Evolutionary conservation across 2,113 vertebrate genomes (phyloP).

Genomic region (Psophia crepitans): DNA sequence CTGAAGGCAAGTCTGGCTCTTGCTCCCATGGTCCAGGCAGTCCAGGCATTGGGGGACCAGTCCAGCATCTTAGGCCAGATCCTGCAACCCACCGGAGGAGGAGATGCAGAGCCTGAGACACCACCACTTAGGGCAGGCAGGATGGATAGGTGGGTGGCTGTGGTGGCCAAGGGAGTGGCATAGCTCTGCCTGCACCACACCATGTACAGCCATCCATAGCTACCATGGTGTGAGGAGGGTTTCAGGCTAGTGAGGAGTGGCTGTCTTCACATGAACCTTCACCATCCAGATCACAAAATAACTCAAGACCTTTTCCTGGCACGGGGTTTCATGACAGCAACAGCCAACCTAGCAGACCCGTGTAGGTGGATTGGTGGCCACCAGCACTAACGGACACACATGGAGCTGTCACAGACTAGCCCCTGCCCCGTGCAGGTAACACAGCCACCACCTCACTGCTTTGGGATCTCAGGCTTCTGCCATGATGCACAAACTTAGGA

Average conservation of each 20-base stretch:
- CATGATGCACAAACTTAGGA: neutral
- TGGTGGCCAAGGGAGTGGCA: neutral
- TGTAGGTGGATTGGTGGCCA: neutral
- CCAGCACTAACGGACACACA: neutral
- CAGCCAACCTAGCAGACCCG: neutral
- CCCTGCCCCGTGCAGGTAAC: neutral
- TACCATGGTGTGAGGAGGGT: neutral
- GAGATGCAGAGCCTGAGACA: neutral
- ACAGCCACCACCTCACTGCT: neutral
- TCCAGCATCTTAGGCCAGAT: neutral
- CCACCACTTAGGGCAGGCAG: neutral
- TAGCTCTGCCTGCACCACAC: neutral
- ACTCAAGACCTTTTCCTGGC: neutral
- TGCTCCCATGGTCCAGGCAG: neutral
- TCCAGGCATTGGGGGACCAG: neutral
- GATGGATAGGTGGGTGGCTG: neutral
- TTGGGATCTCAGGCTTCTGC: neutral
- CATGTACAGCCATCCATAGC: neutral
- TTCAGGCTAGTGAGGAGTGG: neutral
- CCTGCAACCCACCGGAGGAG: neutral
- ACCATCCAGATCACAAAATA: neutral
- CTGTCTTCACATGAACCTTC: neutral
- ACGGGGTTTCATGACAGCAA: neutral
- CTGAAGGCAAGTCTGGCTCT: neutral
- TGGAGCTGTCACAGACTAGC: neutral